Percentiles rank a stretch among this genome's conserved stretches.
phyloP scores from a whole-genome alignment of 2,113 vertebrate species.

The Lethenteron reissneri region DNA sequence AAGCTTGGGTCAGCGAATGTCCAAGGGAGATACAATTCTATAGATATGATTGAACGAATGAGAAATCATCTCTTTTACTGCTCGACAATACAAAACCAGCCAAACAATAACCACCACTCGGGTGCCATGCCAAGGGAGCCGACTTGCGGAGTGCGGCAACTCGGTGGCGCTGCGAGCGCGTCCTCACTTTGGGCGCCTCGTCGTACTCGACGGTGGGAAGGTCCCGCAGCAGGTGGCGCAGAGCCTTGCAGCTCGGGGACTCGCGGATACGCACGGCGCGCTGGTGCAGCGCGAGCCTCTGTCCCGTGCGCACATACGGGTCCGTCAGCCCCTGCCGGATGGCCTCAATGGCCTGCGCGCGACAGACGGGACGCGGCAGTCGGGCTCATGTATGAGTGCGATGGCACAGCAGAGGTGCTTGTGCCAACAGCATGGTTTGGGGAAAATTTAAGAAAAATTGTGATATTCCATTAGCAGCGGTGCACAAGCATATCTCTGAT shows the following conservation, averaged over 20 bases:
- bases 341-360: slow-evolving; percentile 33
- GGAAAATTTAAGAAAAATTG: too few species aligned
- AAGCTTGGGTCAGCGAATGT: too few species aligned
- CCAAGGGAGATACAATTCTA: too few species aligned
- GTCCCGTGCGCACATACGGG: slow-evolving; percentile 46
- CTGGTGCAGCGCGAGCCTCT: slow-evolving; percentile 53
- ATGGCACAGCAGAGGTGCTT: too few species aligned
- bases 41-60: not conserved
- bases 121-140: too few species aligned
- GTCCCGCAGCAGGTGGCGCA: slow-evolving; percentile 24
- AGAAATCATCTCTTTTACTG: not conserved
- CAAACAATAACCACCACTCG: too few species aligned
- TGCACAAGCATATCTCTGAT: too few species aligned
- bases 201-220: slow-evolving; percentile 34
- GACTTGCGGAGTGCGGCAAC: too few species aligned
- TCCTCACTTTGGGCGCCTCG: slow-evolving; percentile 54
- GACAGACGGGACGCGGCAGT: not conserved
- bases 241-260: slow-evolving; percentile 34
- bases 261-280: slow-evolving; percentile 49
- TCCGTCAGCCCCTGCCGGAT: slow-evolving; percentile 49
- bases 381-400: too few species aligned
- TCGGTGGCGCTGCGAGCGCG: not conserved
- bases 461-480: too few species aligned
- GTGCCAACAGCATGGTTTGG: too few species aligned
- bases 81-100: too few species aligned